Conservation (phyloP, 2,797 vertebrate genomes). For the Halcyon smyrnensis region DNA sequence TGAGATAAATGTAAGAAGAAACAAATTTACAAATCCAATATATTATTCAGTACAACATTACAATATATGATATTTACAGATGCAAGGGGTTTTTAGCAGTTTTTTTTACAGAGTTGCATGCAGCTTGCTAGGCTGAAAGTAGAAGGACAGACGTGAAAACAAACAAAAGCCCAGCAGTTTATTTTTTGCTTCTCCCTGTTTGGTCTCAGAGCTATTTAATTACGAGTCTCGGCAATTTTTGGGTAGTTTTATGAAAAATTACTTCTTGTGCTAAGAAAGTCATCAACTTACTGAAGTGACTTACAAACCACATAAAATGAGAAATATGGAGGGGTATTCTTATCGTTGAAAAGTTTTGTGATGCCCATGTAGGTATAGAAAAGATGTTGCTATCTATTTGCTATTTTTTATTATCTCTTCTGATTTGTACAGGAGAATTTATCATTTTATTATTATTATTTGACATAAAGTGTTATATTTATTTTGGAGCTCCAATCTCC, state of each 20-base stretch:
- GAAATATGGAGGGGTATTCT: neutral
- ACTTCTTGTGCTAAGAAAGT: conserved; percentile 12
- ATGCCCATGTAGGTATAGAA: conserved; percentile 70
- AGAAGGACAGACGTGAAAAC: neutral
- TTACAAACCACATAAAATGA: conserved; percentile 33
- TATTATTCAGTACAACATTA: neutral
- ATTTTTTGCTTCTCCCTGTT: neutral
- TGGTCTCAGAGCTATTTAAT: conserved; percentile 20
- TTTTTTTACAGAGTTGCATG: conserved; percentile 28
- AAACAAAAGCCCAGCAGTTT: neutral
- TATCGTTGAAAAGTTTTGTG: conserved; percentile 48
- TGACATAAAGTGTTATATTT: conserved; percentile 75
- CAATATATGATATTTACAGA: neutral
- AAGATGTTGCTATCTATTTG: conserved; percentile 79
- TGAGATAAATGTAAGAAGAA: neutral
- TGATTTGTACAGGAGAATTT: conserved; percentile 84
- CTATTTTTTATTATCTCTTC: conserved; percentile 79
- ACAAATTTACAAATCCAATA: neutral
- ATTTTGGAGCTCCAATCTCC: conserved; percentile 72
- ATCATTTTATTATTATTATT: conserved; percentile 79
- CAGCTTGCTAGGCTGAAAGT: conserved; percentile 23
- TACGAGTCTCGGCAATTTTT: conserved; percentile 33
- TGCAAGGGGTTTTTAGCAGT: neutral
- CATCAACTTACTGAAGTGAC: neutral
- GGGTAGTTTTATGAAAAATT: neutral